Percentiles rank a stretch among this genome's conserved stretches.
Evolutionary conservation across 2,888 invertebrate species (phyloP).

Genomic region (Trimorus sp.): DNA sequence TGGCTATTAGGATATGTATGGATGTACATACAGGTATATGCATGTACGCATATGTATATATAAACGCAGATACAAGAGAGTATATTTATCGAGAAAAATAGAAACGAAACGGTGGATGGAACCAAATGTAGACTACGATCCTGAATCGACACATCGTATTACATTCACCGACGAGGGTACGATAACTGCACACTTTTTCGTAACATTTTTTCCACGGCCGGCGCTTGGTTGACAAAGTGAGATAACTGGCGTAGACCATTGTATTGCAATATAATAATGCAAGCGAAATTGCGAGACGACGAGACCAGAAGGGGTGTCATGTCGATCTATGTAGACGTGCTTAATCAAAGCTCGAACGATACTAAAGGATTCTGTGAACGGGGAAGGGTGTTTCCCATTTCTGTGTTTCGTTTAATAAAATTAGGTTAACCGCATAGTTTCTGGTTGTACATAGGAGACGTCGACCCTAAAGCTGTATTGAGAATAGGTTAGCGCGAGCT

Average conservation of each 20-base stretch:
- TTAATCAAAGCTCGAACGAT: conserved; percentile 13
- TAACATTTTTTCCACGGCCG: conserved; percentile 53
- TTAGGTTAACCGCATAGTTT: conserved; percentile 39
- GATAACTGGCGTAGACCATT: conserved; percentile 44
- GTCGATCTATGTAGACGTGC: conserved; percentile 9
- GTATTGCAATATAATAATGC: conserved; percentile 34
- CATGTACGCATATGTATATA: no score
- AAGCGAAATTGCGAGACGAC: conserved; percentile 24
- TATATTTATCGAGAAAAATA: conserved; percentile 4
- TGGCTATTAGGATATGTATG: no score
- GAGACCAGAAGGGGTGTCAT: conserved; percentile 23
- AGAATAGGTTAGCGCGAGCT: conserved; percentile 24
- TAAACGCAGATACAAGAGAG: no score
- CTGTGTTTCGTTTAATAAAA: neutral
- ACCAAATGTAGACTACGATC: conserved; percentile 63
- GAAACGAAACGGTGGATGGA: conserved; percentile 55
- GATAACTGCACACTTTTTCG: conserved; percentile 65
- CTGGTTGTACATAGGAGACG: conserved; percentile 37
- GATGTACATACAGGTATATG: no score
- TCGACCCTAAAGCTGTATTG: conserved; percentile 19
- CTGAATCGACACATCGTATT: conserved; percentile 62
- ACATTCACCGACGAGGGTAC: conserved; percentile 55
- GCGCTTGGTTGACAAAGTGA: conserved; percentile 52
- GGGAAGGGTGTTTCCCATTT: no score
- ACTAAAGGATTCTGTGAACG: conserved; percentile 17